phyloP scores from a whole-genome alignment of 2,888 invertebrate genomes.

The Platerodrilus igneus region DNA sequence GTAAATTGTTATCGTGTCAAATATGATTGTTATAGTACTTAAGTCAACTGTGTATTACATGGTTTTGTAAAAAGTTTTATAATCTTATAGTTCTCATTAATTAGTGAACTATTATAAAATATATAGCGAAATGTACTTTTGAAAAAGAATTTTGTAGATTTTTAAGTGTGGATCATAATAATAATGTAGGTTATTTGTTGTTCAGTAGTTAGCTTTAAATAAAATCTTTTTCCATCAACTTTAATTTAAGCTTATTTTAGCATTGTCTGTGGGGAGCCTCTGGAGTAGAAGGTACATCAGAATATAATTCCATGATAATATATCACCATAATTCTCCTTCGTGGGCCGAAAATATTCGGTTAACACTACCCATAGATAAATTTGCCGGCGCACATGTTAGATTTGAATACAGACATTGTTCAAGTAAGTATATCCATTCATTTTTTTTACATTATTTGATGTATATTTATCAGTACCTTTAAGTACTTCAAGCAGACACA shows the following conservation, averaged over 20 bases:
- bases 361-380: conserved; percentile 87
- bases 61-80: too few species aligned
- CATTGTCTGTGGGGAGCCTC: conserved; percentile 85
- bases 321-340: conserved; percentile 92
- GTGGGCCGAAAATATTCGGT: conserved; percentile 84
- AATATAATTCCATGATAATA: conserved; percentile 83
- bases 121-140: conserved; percentile 1
- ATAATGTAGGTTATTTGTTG: too few species aligned
- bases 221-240: conserved; percentile 1
- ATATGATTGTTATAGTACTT: too few species aligned
- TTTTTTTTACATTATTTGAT: too few species aligned
- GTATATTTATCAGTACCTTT: too few species aligned
- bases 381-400: conserved; percentile 89
- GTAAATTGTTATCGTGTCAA: too few species aligned
- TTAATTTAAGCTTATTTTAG: conserved; percentile 49
- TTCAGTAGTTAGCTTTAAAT: too few species aligned
- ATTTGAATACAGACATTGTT: conserved; percentile 90
- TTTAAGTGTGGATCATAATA: too few species aligned
- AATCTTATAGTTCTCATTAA: too few species aligned
- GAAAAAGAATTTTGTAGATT: conserved; percentile 9
- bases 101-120: not conserved
- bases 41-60: too few species aligned
- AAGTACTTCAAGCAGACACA: not conserved
- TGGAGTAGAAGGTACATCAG: conserved; percentile 67
- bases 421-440: too few species aligned